Percentiles rank a stretch among this genome's conserved stretches.
These are phyloP conservation scores for Solenopsis fugax DNA, from an alignment of 1,140 invertebrate species.

Conservation along the genomic window DNA sequence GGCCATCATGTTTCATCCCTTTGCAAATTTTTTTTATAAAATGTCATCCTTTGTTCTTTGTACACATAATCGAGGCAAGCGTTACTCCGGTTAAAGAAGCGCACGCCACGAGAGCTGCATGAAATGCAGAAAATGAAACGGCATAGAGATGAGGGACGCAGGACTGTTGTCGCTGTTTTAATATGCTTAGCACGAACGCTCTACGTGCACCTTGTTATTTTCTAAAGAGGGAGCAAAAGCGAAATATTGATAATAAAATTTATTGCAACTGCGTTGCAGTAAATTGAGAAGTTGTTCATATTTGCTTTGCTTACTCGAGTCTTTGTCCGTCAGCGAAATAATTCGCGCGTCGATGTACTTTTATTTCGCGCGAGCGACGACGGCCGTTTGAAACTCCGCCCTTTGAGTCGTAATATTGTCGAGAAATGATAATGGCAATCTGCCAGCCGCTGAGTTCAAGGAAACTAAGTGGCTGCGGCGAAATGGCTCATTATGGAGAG, in stretches of 20 bases:
- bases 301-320: neutral
- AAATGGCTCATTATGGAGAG: neutral
- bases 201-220: neutral
- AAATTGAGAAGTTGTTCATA: neutral
- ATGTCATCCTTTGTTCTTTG: constrained; percentile 22
- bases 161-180: neutral
- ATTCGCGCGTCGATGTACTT: neutral
- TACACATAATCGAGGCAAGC: neutral
- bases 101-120: neutral
- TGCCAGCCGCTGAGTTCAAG: neutral
- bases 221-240: neutral
- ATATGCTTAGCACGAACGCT: neutral
- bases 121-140: constrained; percentile 41
- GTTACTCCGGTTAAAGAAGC: constrained; percentile 36
- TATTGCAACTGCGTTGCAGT: neutral
- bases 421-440: constrained; percentile 5
- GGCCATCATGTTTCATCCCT: neutral
- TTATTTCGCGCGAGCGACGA: neutral
- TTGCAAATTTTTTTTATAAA: constrained; percentile 8
- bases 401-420: neutral
- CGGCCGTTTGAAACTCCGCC: neutral
- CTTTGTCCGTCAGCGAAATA: neutral
- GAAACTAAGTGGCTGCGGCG: neutral
- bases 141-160: neutral
- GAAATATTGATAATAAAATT: constrained; percentile 5